Evolutionary conservation across 2,888 invertebrate genomes (phyloP).

Genomic region (Melolontha melolontha): DNA sequence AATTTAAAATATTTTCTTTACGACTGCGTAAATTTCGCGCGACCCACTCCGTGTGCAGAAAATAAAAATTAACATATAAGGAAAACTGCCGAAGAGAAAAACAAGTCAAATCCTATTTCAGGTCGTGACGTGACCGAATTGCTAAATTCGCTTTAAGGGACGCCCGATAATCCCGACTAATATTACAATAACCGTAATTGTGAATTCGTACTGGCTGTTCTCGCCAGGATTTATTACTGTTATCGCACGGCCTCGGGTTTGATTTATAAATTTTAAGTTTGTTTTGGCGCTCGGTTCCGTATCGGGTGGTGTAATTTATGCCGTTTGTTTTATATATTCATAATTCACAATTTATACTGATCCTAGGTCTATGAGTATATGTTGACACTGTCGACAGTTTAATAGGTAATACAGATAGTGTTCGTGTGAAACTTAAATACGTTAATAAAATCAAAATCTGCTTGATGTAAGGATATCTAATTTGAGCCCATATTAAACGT

Average conservation of each 20-base stretch:
- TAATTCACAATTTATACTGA: conserved; percentile 9
- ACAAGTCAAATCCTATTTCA: conserved; percentile 23
- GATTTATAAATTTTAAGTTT: conserved; percentile 40
- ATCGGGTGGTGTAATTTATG: conserved; percentile 19
- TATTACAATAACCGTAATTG: conserved; percentile 33
- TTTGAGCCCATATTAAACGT: too few species aligned
- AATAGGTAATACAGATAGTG: conserved; percentile 12
- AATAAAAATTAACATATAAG: too few species aligned
- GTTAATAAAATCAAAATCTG: too few species aligned
- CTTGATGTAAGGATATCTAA: too few species aligned
- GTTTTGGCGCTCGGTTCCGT: conserved; percentile 26
- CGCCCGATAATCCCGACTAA: conserved; percentile 31
- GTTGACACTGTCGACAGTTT: conserved; percentile 13
- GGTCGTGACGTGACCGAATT: conserved; percentile 25
- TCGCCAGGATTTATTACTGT: conserved; percentile 26
- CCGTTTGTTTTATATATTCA: conserved; percentile 24
- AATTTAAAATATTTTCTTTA: too few species aligned
- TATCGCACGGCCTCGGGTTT: conserved; percentile 28
- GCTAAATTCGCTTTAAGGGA: conserved; percentile 15
- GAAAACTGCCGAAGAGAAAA: conserved; percentile 1
- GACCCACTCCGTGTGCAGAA: too few species aligned
- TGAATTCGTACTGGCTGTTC: conserved; percentile 25
- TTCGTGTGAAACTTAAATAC: not conserved
- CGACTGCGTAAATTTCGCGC: too few species aligned
- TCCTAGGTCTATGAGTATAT: conserved; percentile 1